Evolutionary conservation across 2,797 vertebrate species (phyloP).

Genomic region (Platyrinchus mystaceus): DNA sequence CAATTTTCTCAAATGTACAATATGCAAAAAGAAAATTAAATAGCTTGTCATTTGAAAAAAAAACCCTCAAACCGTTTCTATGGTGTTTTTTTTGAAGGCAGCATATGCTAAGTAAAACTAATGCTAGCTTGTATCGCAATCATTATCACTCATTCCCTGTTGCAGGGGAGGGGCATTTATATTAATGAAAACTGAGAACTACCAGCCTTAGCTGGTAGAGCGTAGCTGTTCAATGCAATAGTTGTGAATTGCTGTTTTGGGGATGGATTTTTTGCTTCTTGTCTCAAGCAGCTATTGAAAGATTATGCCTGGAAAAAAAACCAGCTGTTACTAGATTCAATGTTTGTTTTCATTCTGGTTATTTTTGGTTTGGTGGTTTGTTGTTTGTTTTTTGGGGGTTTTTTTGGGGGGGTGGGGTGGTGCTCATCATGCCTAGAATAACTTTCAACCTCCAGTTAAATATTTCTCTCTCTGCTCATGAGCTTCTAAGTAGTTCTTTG

Average conservation of each 20-base stretch:
- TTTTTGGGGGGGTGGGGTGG: too few relatives aligned
- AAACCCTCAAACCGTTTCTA: neutral
- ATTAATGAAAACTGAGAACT: neutral
- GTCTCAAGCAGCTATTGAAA: constrained; percentile 27
- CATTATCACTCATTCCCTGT: neutral
- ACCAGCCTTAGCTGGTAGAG: neutral
- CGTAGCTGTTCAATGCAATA: neutral
- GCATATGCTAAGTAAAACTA: neutral
- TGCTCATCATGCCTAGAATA: constrained; percentile 4
- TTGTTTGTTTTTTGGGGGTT: too few relatives aligned
- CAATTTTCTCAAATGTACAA: neutral
- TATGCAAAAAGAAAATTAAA: neutral
- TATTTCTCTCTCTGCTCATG: neutral
- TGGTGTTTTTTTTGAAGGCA: neutral
- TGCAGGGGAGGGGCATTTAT: constrained; percentile 9
- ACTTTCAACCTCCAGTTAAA: constrained; percentile 34
- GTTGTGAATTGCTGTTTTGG: neutral
- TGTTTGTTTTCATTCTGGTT: neutral
- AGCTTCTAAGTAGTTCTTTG: constrained; percentile 12
- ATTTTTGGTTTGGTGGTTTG: neutral
- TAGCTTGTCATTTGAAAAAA: neutral
- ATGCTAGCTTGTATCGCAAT: neutral
- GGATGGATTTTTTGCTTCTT: neutral
- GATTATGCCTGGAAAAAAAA: constrained; percentile 44
- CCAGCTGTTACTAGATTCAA: constrained; percentile 27